phyloP scores from a whole-genome alignment of 2,797 vertebrate genomes.

The Anas acuta region DNA sequence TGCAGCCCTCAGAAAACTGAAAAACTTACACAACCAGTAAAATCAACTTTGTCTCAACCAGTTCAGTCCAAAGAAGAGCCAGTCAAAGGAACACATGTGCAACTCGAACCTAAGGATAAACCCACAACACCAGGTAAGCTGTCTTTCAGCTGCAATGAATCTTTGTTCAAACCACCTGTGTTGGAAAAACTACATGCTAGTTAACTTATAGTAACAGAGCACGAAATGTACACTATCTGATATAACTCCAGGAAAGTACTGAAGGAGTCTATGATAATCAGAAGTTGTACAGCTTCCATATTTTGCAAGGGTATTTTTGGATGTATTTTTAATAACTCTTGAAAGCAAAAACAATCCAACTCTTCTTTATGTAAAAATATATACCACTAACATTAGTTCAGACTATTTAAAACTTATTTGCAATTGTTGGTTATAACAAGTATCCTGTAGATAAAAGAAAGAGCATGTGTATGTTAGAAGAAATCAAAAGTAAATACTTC shows the following conservation, averaged over 20 bases:
- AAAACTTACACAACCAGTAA: slow-evolving; percentile 54
- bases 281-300: not conserved
- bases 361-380: not conserved
- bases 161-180: not conserved
- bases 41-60: slow-evolving; percentile 44
- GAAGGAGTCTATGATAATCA: not conserved
- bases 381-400: not conserved
- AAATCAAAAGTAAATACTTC: not conserved
- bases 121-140: slow-evolving; percentile 81
- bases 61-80: slow-evolving; percentile 71
- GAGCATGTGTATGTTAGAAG: not conserved
- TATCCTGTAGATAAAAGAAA: not conserved
- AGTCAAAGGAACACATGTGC: slow-evolving; percentile 73
- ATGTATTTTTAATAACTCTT: not conserved
- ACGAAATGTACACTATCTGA: not conserved
- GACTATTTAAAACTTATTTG: not conserved
- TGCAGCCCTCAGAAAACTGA: slow-evolving; percentile 78
- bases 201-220: not conserved
- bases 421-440: not conserved
- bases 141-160: not conserved
- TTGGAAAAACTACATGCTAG: not conserved
- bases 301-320: not conserved
- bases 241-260: not conserved
- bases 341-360: not conserved
- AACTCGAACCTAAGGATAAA: slow-evolving; percentile 75